Percentiles rank a stretch among this genome's conserved stretches.
phyloP scores from a whole-genome alignment of 2,888 invertebrate species.

The Leucoma salicis region DNA sequence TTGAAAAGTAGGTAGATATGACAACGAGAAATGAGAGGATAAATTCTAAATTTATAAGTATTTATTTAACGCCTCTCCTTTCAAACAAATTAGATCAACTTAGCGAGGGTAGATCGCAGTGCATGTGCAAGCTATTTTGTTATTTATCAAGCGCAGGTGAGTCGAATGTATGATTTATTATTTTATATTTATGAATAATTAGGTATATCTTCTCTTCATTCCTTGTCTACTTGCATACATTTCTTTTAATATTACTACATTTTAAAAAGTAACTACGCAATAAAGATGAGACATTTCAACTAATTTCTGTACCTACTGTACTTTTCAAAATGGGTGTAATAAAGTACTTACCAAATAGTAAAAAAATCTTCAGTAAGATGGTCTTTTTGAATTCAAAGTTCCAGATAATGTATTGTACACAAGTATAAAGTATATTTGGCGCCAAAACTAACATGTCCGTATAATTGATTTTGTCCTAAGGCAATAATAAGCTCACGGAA shows the following conservation, averaged over 20 bases:
- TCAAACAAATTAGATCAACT: constrained; percentile 1
- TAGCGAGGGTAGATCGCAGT: constrained; percentile 5
- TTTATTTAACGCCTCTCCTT: constrained; percentile 15
- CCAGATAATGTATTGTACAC: constrained; percentile 2
- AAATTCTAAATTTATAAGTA: constrained; percentile 9
- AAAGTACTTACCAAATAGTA: constrained; percentile 34
- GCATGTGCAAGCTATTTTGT: neutral
- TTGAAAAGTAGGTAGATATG: neutral
- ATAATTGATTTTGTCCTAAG: constrained; percentile 80
- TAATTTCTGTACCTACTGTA: neutral
- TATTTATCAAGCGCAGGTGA: neutral
- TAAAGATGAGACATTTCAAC: neutral
- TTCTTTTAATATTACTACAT: neutral
- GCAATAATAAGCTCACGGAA: constrained; percentile 88
- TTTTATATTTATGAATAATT: too few species aligned
- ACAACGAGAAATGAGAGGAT: neutral
- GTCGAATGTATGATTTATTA: neutral
- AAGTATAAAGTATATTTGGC: too few species aligned
- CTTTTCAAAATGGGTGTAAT: constrained; percentile 9
- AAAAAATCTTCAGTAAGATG: neutral
- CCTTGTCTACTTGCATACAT: neutral
- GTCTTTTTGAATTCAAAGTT: constrained; percentile 4
- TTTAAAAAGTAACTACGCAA: neutral
- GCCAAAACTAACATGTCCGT: constrained; percentile 38
- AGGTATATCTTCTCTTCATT: neutral